Evolutionary conservation across 2,113 vertebrate genomes (phyloP), one percentile per base, ranked within the genome.

Genomic region (Bos javanicus): DNA sequence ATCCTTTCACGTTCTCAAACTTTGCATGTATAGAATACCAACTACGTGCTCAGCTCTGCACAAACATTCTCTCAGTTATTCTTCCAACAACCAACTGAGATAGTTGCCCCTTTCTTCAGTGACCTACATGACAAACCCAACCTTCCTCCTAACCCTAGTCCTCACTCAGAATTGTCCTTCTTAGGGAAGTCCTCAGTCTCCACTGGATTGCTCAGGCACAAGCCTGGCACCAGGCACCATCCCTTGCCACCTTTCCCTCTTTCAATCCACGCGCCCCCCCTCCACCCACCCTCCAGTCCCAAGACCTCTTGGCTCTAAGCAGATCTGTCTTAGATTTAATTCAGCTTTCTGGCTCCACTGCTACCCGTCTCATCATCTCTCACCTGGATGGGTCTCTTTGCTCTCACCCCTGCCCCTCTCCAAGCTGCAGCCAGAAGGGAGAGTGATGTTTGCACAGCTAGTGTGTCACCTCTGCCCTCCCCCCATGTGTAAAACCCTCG

Each of bases 211-310:
- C 52, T 67, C 57, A 60, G 28, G 26, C n/a, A 48, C 67, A 54
- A 39, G 13, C 12, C 46, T 12, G 14, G 25, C 3, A 16, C 33
- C 82, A 3, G 2, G 46, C 46, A 48, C 46, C 46, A 48, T 48
- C 46, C 9, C 46, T 48, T 48, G 28, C 8, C 10, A 7, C 12
- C 17, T 5, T 36, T n/a, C 7, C 7, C 39, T 25, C 59, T 86
- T 59, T 39, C 50, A 62, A 13, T 1, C 23, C 54, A 48, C 16
- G 1, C 25, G 0, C 19, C 28, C 33, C 12, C 7, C 2, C 26
- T 3, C 48, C 0, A 21, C 5, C 13, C 9, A 28, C 54, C 21
- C 12, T 0, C 26, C 67, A n/a, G 5, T 4, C 15, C 54, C 39
- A 36, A 46, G 78, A 50, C 43, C 39, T 62, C 28, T 14, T 1